Evolutionary conservation across 2,113 vertebrate species (phyloP), one percentile per base, ranked within the genome.

Genomic region (Felis chaus): DNA sequence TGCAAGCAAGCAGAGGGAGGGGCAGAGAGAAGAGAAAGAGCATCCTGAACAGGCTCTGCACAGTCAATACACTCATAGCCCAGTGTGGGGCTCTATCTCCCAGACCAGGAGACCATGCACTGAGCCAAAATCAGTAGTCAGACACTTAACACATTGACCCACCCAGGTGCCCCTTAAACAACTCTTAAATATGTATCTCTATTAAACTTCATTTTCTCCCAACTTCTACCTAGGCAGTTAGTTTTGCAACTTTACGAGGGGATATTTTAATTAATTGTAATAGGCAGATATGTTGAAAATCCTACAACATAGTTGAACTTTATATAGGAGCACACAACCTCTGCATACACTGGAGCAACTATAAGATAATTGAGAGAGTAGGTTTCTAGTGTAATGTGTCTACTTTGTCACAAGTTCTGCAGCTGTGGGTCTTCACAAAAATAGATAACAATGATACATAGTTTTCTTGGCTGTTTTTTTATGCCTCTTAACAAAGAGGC

Each of bases 361-460:
- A 50, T 88, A 83, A 93, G 93, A 95, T 83, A 74, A 7, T 97
- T 80, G 90, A 88, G 45, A 95, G 33, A 61, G 65, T 27, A 65
- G 39, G 61, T 94, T 83, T 53, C 4, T 96, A 21, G 86, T 94
- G 82, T 66, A 76, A 31, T 50, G 39, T 87, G 88, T 86, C 89
- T 85, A 25, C 7, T 94, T 96, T 91, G 61, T 95, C 78, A 89
- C 66, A 97, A 39, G 29, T 86, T 97, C 48, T 92, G 61, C 53
- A 88, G 92, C 16, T 69, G 23, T 50, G 53, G 27, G 13, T 25
- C 48, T 93, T 33, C 87, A 66, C 41, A 80, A 88, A 96, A 91
- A 95, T 29, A 96, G n/a, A 21, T 96, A 96, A 92, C 36, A 92
- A 92, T 91, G 71, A 95, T 95, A 15, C 69, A 82, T 90, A 95